Base-by-base conservation (phyloP, 2,113 vertebrate species). In the Hippocampus zosterae region DNA sequence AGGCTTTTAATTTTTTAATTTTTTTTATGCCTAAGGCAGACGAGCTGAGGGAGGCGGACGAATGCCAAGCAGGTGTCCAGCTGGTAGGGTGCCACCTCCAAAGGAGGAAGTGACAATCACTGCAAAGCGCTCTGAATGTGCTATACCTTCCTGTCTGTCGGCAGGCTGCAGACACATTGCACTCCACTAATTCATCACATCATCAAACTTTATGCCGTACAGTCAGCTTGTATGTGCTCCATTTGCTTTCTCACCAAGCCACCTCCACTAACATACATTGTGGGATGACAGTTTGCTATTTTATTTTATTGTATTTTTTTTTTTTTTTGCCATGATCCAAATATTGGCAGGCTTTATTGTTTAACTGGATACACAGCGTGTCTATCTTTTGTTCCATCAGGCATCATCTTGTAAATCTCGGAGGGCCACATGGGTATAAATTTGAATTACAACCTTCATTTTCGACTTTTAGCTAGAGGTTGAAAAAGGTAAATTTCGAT, bases 161-260 rank as follows among this genome's bases (percentile, higher is more conserved):
- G n/a, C 23, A 37, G 1, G 41, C 72, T 29, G 68, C 59, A 69
- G 71, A 80, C 81, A 29, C 72, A 81, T 88, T 85, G 23, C 82
- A 67, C 79, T 77, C 86, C 84, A 83, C 83, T 84, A 80, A 87
- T 85, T 85, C 84, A 85, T 90, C 82, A 84, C 37, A 16, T 72
- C 72, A 85, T 82, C 72, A 78, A 77, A 87, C 82, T 80, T 76
- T 70, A 74, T 37, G 84, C 68, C 73, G 72, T 68, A 79, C 0
- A 41, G 46, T 29, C 37, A 57, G 69, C 41, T 3, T 68, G 42
- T 57, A 55, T 33, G 46, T 18, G 42, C 41, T 67, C 63, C 76
- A 65, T 74, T 65, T 55, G 21, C 46, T 13, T 23, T 33, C 50
- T 18, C 12, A 2, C n/a, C 10, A 29, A 59, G 13, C 3, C 9